Conservation (phyloP, 1,140 invertebrate species). For the Formica selysi region DNA sequence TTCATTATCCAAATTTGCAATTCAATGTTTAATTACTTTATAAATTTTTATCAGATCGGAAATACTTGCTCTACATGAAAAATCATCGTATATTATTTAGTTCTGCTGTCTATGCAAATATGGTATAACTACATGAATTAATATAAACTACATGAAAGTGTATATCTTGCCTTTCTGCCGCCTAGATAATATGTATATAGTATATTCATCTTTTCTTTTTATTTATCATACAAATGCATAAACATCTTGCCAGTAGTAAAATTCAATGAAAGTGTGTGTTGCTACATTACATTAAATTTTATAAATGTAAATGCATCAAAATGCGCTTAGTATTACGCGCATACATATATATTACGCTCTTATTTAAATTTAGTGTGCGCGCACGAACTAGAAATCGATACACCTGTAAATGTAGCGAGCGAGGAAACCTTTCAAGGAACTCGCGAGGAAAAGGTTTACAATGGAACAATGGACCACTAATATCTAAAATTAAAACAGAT, state of each 20-base stretch:
- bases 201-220: slow-evolving; percentile 6
- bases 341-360: slow-evolving; percentile 57
- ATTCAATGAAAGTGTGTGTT: slow-evolving; percentile 70
- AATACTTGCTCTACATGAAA: neutral
- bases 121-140: slow-evolving; percentile 3
- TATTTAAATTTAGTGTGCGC: slow-evolving; percentile 73
- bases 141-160: slow-evolving; percentile 46
- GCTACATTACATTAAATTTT: slow-evolving; percentile 68
- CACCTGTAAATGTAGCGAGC: slow-evolving; percentile 63
- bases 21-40: slow-evolving; percentile 27
- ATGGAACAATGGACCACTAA: slow-evolving; percentile 80
- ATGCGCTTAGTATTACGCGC: slow-evolving; percentile 46
- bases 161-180: slow-evolving; percentile 36
- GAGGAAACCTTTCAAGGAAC: slow-evolving; percentile 53
- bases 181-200: slow-evolving; percentile 20
- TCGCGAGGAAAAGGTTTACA: slow-evolving; percentile 71
- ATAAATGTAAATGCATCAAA: slow-evolving; percentile 56
- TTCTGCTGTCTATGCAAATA: slow-evolving; percentile 2
- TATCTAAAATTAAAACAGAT: slow-evolving; percentile 78
- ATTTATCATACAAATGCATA: slow-evolving; percentile 39
- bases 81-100: slow-evolving; percentile 21
- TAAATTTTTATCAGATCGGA: neutral
- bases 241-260: slow-evolving; percentile 51
- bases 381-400: slow-evolving; percentile 68
- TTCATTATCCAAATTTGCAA: slow-evolving; percentile 24